Evolutionary conservation across 23 tunicate genomes (phyloP).

Genomic region (Botrylloides violaceus): DNA sequence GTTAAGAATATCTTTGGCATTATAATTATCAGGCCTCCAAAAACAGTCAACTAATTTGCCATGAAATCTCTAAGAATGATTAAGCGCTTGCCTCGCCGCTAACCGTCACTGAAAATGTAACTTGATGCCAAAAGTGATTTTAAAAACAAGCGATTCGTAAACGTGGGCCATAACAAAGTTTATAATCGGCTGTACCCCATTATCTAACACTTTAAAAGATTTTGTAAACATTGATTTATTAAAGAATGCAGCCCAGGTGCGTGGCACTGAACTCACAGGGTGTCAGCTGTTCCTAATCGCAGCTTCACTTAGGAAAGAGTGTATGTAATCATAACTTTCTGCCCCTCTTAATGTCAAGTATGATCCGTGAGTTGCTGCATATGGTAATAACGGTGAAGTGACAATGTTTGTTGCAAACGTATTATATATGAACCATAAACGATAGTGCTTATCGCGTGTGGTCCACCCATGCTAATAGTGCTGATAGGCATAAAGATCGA

Average conservation of each 20-base stretch:
- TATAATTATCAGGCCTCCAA: too few relatives aligned
- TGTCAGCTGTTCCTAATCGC: neutral
- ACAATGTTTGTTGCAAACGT: neutral
- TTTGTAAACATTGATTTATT: neutral
- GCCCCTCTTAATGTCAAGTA: neutral
- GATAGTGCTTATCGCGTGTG: constrained; percentile 7
- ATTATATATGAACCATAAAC: constrained; percentile 11
- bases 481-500: too few relatives aligned
- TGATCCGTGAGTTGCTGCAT: neutral
- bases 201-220: neutral
- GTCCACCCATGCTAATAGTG: neutral
- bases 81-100: too few relatives aligned
- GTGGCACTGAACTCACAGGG: neutral
- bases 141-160: too few relatives aligned
- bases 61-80: too few relatives aligned
- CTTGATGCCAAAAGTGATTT: too few relatives aligned
- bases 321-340: neutral
- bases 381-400: neutral
- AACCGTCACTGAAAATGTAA: too few relatives aligned
- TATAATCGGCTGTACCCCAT: neutral
- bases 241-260: neutral
- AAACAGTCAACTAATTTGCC: too few relatives aligned
- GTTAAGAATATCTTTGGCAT: too few relatives aligned
- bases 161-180: neutral
- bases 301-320: neutral